Conservation (phyloP, 2,888 invertebrate species). For the Troides helena region DNA sequence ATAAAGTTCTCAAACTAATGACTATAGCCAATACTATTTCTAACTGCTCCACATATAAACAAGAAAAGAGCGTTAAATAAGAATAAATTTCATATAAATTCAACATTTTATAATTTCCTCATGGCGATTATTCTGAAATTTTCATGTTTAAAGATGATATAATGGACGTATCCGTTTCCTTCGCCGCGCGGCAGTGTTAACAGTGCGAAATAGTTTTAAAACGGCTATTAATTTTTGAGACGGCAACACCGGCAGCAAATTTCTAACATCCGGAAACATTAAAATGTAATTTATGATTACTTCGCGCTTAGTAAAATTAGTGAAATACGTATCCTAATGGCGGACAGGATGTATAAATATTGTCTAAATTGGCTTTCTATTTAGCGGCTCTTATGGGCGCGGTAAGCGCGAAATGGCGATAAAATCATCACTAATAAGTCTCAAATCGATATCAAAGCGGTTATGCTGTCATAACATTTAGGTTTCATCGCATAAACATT, state of each 20-base stretch:
- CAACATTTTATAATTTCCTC: conserved; percentile 66
- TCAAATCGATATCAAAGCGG: conserved; percentile 40
- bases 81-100: conserved; percentile 52
- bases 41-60: conserved; percentile 29
- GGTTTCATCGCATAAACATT: conserved; percentile 20
- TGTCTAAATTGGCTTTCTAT: conserved; percentile 56
- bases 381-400: conserved; percentile 54
- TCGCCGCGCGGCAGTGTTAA: conserved; percentile 55
- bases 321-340: conserved; percentile 66
- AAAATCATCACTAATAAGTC: conserved; percentile 44
- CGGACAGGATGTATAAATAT: conserved; percentile 70
- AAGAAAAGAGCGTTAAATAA: conserved; percentile 32
- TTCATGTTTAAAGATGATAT: conserved; percentile 66
- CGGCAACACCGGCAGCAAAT: conserved; percentile 67
- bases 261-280: conserved; percentile 73
- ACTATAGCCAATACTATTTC: conserved; percentile 27
- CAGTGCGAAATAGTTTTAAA: conserved; percentile 76
- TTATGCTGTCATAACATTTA: conserved; percentile 32
- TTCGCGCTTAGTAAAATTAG: conserved; percentile 74
- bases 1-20: conserved; percentile 29
- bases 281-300: conserved; percentile 73
- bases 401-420: conserved; percentile 52
- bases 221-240: conserved; percentile 73
- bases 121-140: conserved; percentile 58
- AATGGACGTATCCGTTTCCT: conserved; percentile 73